Percentiles rank a stretch among this genome's conserved stretches.
Conservation (phyloP, 53 echinoderm and acorn worm species). For the Temnopleurus reevesii region DNA sequence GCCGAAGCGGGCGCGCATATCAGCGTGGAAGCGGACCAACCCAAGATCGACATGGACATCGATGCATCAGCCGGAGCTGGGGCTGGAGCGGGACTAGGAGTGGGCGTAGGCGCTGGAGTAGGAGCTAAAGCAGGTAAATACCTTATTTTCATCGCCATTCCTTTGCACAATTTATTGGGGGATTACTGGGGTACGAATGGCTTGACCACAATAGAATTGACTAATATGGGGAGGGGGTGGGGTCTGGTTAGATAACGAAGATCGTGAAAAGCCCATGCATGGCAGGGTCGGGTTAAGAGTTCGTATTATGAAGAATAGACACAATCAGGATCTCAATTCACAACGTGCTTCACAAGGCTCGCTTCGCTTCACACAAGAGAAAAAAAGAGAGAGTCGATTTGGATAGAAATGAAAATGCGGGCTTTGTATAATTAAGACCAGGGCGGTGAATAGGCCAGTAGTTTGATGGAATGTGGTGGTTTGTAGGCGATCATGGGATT, state of each 20-base stretch:
- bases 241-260: background rate
- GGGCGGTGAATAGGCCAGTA: conserved; percentile 39
- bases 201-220: conserved; percentile 28
- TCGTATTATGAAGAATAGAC: conserved; percentile 46
- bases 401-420: conserved; percentile 50
- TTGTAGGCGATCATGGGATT: background rate
- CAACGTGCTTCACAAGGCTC: conserved; percentile 34
- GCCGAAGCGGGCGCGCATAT: conserved; percentile 65
- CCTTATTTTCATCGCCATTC: conserved; percentile 6
- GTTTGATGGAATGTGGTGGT: conserved; percentile 45
- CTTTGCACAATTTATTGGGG: background rate
- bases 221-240: conserved; percentile 2
- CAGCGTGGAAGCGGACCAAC: conserved; percentile 36
- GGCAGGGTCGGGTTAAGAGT: background rate
- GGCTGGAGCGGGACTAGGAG: conserved; percentile 23
- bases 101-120: background rate
- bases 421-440: conserved; percentile 50
- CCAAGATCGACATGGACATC: conserved; percentile 61
- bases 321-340: conserved; percentile 40
- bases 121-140: conserved; percentile 38
- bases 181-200: conserved; percentile 5
- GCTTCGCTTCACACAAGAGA: conserved; percentile 55
- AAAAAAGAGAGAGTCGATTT: conserved; percentile 48
- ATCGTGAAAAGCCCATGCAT: background rate
- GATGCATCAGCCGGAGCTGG: conserved; percentile 40